Conservation (phyloP, 2,888 invertebrate species). For the Epinotia ramella region DNA sequence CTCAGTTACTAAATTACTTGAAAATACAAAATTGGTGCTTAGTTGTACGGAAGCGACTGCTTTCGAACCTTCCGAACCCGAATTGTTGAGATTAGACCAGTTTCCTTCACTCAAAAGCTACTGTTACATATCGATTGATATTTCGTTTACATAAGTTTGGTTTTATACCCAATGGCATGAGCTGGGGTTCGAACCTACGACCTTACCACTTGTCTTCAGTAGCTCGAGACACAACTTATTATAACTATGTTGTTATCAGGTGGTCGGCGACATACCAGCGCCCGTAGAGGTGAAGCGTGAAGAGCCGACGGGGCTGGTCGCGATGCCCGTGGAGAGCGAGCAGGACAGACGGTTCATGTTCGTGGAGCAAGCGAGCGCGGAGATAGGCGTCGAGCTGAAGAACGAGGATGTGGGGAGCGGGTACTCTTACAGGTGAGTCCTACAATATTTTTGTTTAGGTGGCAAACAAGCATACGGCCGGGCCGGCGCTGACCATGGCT, state of each 20-base stretch:
- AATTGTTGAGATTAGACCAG: too few species aligned
- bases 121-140: too few species aligned
- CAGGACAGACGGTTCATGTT: slow-evolving; percentile 71
- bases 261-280: slow-evolving; percentile 48
- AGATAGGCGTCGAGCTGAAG: slow-evolving; percentile 73
- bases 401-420: slow-evolving; percentile 78
- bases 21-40: too few species aligned
- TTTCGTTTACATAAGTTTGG: too few species aligned
- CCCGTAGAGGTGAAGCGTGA: slow-evolving; percentile 51
- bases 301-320: slow-evolving; percentile 49
- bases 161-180: too few species aligned
- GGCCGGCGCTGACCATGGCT: too few species aligned
- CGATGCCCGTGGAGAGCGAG: slow-evolving; percentile 64
- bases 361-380: slow-evolving; percentile 71
- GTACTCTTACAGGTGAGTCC: slow-evolving; percentile 72
- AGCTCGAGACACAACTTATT: not conserved
- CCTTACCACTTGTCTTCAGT: too few species aligned
- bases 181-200: too few species aligned
- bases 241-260: not conserved
- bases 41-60: too few species aligned
- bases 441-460: not conserved
- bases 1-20: too few species aligned
- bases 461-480: not conserved
- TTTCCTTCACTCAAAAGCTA: too few species aligned
- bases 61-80: too few species aligned